These are phyloP conservation scores for Altica lythri DNA, from an alignment of 2,888 invertebrate genomes.

Conservation along the genomic window DNA sequence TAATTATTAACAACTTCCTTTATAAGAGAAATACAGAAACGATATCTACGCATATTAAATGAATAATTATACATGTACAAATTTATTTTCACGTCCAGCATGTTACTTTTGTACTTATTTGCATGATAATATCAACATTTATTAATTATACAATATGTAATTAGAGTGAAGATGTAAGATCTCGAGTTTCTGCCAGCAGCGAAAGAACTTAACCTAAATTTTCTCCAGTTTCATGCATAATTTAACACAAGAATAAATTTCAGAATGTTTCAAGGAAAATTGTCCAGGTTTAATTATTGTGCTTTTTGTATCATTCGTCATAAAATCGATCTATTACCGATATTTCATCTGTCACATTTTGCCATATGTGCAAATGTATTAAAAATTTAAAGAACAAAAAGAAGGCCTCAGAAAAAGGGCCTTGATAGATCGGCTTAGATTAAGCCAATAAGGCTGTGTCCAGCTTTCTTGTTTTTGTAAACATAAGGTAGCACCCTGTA, in stretches of 20 bases:
- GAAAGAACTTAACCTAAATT: conserved; percentile 27
- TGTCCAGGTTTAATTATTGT: conserved; percentile 11
- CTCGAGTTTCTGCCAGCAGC: conserved; percentile 16
- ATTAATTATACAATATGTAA: conserved; percentile 36
- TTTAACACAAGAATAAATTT: conserved; percentile 27
- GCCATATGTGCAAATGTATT: too few relatives aligned
- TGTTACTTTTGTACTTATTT: conserved; percentile 31
- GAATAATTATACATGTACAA: conserved; percentile 22
- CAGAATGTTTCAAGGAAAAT: conserved; percentile 12
- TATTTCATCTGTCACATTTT: too few relatives aligned
- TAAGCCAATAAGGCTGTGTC: too few relatives aligned
- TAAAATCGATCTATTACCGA: too few relatives aligned
- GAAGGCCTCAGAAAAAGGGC: too few relatives aligned
- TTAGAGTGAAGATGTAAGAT: conserved; percentile 31
- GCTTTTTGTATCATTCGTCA: conserved; percentile 5
- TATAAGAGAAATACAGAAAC: background rate
- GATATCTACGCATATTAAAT: conserved; percentile 15
- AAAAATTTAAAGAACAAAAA: too few relatives aligned
- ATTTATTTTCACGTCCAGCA: conserved; percentile 25
- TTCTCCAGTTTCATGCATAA: conserved; percentile 30
- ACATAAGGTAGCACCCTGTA: too few relatives aligned
- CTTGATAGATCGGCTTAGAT: too few relatives aligned
- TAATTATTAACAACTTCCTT: background rate
- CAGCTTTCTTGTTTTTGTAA: too few relatives aligned
- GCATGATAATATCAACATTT: conserved; percentile 36